phyloP scores from a whole-genome alignment of 2,113 vertebrate genomes.

The Oncorhynchus kisutch region DNA sequence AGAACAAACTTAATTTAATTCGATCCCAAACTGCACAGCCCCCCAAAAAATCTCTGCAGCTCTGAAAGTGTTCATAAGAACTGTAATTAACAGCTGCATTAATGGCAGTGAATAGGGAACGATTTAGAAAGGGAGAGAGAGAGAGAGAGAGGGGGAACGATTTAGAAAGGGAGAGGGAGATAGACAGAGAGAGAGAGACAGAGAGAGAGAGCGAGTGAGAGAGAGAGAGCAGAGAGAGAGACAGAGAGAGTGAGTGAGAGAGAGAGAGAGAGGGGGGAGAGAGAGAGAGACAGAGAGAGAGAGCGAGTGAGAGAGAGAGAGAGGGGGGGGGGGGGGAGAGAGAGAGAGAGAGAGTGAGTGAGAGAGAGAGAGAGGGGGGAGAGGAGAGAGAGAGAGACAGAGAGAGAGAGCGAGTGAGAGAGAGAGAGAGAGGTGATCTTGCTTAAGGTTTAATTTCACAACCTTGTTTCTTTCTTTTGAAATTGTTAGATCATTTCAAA shows the following conservation, averaged over 20 bases:
- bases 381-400: neutral
- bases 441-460: too few species aligned
- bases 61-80: too few species aligned
- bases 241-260: neutral
- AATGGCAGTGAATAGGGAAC: too few species aligned
- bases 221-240: neutral
- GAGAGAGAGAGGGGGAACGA: neutral
- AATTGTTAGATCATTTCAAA: constrained; percentile 63
- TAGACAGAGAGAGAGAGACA: neutral
- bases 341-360: neutral
- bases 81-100: too few species aligned
- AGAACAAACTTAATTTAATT: too few species aligned
- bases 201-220: neutral
- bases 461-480: constrained; percentile 36
- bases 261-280: neutral
- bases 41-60: too few species aligned
- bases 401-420: neutral
- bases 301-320: too few species aligned
- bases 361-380: neutral
- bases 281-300: too few species aligned
- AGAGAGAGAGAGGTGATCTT: too few species aligned
- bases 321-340: too few species aligned
- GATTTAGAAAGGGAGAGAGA: too few species aligned
- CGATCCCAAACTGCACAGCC: too few species aligned
- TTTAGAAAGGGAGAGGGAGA: neutral